phyloP scores from a whole-genome alignment of 2,113 vertebrate species.

The Myrmecophaga tridactyla region DNA sequence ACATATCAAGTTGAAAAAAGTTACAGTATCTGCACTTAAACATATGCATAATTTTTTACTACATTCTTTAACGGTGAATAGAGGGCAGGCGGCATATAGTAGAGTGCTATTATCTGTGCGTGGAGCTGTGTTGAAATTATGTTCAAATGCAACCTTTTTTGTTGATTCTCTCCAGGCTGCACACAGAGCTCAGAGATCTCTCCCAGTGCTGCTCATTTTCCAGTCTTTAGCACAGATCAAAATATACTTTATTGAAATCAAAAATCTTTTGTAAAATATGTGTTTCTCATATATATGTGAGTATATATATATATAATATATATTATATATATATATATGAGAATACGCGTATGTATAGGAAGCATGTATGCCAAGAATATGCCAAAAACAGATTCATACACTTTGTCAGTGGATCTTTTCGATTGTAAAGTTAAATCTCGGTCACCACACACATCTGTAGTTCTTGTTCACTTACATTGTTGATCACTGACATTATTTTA shows the following conservation, averaged over 20 bases:
- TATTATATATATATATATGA: neutral
- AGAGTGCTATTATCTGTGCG: neutral
- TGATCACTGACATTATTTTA: neutral
- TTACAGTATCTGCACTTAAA: neutral
- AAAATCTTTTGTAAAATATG: neutral
- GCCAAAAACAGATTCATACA: neutral
- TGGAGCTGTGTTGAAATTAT: fast-evolving
- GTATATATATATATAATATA: too few species aligned
- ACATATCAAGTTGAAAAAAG: neutral
- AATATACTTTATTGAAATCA: neutral
- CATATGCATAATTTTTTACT: neutral
- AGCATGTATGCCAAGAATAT: too few species aligned
- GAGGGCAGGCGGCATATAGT: neutral
- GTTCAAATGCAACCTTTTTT: neutral
- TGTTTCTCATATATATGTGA: too few species aligned
- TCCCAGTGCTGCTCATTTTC: neutral
- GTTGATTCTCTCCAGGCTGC: neutral
- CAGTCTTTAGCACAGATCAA: neutral
- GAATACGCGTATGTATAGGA: neutral
- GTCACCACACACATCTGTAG: too few species aligned
- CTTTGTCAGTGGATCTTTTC: neutral
- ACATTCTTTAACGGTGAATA: neutral
- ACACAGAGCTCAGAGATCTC: neutral
- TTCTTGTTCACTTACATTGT: neutral
- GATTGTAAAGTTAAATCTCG: neutral